Percentiles rank a stretch among this genome's conserved stretches.
Conservation (phyloP, 2,113 vertebrate genomes). For the Neolamprologus cancellatus region DNA sequence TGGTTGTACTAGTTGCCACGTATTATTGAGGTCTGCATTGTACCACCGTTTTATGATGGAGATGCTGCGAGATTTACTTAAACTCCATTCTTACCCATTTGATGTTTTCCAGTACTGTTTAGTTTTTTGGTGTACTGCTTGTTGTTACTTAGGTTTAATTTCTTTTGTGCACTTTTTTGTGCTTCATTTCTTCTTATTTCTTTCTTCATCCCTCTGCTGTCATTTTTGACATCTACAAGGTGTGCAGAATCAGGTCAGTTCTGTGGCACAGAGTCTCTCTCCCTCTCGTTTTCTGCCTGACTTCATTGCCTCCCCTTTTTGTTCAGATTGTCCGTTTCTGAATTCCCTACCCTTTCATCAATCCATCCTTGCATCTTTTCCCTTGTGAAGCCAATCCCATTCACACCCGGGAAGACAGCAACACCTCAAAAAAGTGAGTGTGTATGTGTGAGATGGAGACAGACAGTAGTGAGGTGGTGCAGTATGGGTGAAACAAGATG, state of each 20-base stretch:
- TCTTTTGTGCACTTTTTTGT: neutral
- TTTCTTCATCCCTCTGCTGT: neutral
- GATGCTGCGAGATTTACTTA: neutral
- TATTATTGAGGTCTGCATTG: neutral
- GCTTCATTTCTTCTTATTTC: neutral
- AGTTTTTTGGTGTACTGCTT: neutral
- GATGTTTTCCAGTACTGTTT: neutral
- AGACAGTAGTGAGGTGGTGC: neutral
- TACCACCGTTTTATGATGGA: neutral
- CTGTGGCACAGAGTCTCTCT: neutral
- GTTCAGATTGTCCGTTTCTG: neutral
- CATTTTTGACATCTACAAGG: neutral
- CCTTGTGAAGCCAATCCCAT: conserved; percentile 18
- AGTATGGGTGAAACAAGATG: neutral
- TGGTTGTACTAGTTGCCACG: neutral
- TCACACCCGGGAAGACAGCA: conserved; percentile 19
- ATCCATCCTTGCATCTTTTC: neutral
- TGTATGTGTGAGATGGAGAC: conserved; percentile 1
- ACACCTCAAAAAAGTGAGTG: conserved; percentile 3
- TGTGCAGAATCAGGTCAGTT: neutral
- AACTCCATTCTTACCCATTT: neutral
- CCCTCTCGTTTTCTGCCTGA: neutral
- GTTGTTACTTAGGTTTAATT: neutral
- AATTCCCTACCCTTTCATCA: neutral
- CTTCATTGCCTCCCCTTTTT: neutral